These are phyloP conservation scores for Parazoanthus darwini DNA, from an alignment of 92 coral and sea anemone genomes.

Conservation along the genomic window DNA sequence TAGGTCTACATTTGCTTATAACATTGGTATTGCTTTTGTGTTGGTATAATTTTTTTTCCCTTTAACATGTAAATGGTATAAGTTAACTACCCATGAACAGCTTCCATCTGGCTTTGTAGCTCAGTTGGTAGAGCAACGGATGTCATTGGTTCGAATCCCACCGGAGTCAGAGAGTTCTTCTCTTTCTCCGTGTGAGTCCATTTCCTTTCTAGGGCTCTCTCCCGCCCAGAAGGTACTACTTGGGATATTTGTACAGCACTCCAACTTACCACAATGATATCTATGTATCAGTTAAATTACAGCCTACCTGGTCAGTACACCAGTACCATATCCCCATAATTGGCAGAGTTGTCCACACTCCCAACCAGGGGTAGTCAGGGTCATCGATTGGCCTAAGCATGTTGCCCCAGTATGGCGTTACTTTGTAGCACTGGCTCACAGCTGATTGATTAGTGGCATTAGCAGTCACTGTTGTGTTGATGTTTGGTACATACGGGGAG, in stretches of 20 bases:
- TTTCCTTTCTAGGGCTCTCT: not conserved
- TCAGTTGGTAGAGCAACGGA: too few relatives aligned
- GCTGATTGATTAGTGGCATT: not conserved
- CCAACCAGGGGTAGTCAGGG: conserved; percentile 98
- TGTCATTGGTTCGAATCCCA: too few relatives aligned
- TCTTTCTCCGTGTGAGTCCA: too few relatives aligned
- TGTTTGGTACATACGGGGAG: conserved; percentile 32
- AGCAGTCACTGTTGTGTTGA: conserved; percentile 11
- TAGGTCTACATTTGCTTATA: too few relatives aligned
- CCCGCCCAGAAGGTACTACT: not conserved
- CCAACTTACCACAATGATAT: too few relatives aligned
- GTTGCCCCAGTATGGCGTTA: conserved; percentile 93
- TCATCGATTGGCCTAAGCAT: conserved; percentile 94
- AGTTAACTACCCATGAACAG: not conserved
- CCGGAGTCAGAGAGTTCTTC: too few relatives aligned
- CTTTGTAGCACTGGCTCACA: conserved; percentile 52
- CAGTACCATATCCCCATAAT: conserved; percentile 98
- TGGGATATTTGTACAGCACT: too few relatives aligned
- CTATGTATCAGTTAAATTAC: not conserved
- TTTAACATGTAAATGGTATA: too few relatives aligned
- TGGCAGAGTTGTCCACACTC: conserved; percentile 88
- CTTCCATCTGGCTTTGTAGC: too few relatives aligned
- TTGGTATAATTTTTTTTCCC: too few relatives aligned
- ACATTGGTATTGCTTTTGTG: too few relatives aligned
- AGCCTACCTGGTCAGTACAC: conserved; percentile 93